Evolutionary conservation across 2,797 vertebrate species (phyloP), one percentile per base, ranked within the genome.

Genomic region (Dryobates pubescens): DNA sequence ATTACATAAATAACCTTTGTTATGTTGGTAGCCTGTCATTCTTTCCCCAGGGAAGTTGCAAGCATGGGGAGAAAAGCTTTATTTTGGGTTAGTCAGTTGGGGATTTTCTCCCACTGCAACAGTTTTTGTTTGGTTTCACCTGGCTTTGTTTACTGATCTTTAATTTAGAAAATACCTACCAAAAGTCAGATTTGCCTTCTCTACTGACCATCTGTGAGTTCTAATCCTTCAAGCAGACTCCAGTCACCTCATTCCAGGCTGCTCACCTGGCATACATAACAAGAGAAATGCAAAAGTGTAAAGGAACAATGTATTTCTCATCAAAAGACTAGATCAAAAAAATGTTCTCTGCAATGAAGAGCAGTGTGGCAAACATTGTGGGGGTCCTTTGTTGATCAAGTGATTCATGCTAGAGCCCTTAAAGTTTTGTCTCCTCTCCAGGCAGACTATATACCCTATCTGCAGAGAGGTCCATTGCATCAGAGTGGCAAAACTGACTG

Each of bases 281-380:
- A 17, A 63, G 36, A 69, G 63, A 70, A 80, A 59, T 5, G 4
- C 32, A 70, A 20, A 22, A 58, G 2, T 24, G n/a, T 17, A 14
- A 64, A 63, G 61, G 47, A 81, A 34, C 54, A 26, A 29, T 8
- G 22, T 7, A 3, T 43, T 72, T 77, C 41, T 49, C 26, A 56
- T 62, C 47, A 29, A 73, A 78, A 71, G 54, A 32, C 30, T 11
- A 45, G 38, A 71, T 74, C 15, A 80, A 82, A 85, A 85, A 87
- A 77, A 18, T 16, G 41, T 77, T 67, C 53, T 79, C 61, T 49
- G 69, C n/a, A 13, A 6, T n/a, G 32, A 57, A 76, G 22, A 69
- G 23, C 43, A 45, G 27, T 0, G 0, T 61, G 36, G 34, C 53
- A 65, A 88, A 51, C 6, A 1, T 13, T 36, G 34, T 20, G 45